Percentiles rank a stretch among this genome's conserved stretches.
phyloP scores from a whole-genome alignment of 2,888 invertebrate genomes.

The Diadegma fenestrale region DNA sequence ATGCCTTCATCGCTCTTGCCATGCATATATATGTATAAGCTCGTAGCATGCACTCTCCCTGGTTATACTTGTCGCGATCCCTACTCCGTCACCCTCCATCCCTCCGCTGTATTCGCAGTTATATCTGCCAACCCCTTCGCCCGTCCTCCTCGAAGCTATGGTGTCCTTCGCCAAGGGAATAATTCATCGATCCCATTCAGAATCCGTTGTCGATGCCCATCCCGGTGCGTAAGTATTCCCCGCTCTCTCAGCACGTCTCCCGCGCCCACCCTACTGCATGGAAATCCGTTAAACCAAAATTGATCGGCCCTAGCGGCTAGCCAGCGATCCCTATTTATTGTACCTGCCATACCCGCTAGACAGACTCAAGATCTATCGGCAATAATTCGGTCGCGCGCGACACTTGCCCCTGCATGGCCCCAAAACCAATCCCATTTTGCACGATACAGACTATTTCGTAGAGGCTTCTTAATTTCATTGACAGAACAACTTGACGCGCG shows the following conservation, averaged over 20 bases:
- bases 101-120: conserved; percentile 43
- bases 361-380: too few relatives aligned
- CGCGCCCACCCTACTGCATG: too few relatives aligned
- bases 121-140: conserved; percentile 59
- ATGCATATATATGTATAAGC: too few relatives aligned
- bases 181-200: conserved; percentile 70
- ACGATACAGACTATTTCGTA: too few relatives aligned
- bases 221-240: conserved; percentile 50
- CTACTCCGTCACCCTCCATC: conserved; percentile 21
- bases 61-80: conserved; percentile 25
- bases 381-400: too few relatives aligned
- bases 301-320: too few relatives aligned
- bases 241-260: conserved; percentile 16
- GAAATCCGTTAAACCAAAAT: not conserved
- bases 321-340: not conserved
- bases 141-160: conserved; percentile 41
- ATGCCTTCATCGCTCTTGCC: conserved; percentile 50
- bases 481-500: not conserved
- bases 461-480: not conserved
- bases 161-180: conserved; percentile 69
- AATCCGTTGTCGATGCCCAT: conserved; percentile 43
- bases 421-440: too few relatives aligned
- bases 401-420: too few relatives aligned
- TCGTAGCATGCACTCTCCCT: conserved; percentile 14
- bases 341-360: too few relatives aligned